These are phyloP conservation scores for Branchipolynoe longqiensis DNA, from an alignment of 2,888 invertebrate species.

Conservation along the genomic window DNA sequence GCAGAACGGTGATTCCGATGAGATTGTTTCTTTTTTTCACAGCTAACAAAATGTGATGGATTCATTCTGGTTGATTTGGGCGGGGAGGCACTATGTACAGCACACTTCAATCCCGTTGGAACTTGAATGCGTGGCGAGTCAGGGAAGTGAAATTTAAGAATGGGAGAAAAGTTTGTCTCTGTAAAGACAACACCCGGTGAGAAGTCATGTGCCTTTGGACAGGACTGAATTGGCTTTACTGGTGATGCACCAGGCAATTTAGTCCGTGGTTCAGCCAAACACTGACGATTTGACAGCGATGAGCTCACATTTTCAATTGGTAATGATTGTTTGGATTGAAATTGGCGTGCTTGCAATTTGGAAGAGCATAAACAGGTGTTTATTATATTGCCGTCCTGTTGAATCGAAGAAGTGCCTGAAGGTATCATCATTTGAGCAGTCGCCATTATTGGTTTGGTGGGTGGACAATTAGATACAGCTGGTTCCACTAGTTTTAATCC, in stretches of 20 bases:
- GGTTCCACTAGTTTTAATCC: too few relatives aligned
- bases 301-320: not conserved
- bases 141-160: slow-evolving; percentile 21
- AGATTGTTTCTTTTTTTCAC: not conserved
- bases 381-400: not conserved
- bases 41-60: not conserved
- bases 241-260: too few relatives aligned
- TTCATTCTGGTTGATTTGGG: not conserved
- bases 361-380: not conserved
- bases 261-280: not conserved
- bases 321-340: too few relatives aligned
- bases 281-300: not conserved
- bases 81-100: not conserved
- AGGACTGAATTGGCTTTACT: too few relatives aligned
- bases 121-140: not conserved
- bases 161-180: slow-evolving; percentile 41
- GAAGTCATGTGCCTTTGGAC: not conserved
- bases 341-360: not conserved
- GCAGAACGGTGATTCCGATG: not conserved
- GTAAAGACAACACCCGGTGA: slow-evolving; percentile 42
- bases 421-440: too few relatives aligned
- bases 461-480: too few relatives aligned
- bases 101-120: not conserved
- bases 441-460: too few relatives aligned
- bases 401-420: not conserved